Conservation (phyloP, 2,797 vertebrate genomes). For the Pangasius sanitwongsei region DNA sequence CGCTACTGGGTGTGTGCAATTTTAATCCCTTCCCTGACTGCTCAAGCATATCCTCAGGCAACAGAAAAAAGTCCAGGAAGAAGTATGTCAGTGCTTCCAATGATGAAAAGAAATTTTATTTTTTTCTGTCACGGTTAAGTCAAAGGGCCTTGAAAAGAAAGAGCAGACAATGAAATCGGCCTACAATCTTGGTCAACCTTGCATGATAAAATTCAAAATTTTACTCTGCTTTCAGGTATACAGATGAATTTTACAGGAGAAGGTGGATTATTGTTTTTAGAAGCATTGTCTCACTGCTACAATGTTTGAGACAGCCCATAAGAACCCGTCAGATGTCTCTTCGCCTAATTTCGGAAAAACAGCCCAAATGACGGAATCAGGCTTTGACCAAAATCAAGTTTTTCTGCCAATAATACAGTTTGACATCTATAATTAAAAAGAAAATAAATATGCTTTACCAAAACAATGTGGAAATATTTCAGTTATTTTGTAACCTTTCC, state of each 20-base stretch:
- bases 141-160: background rate
- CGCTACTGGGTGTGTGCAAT: background rate
- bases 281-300: background rate
- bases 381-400: background rate
- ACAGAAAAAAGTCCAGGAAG: background rate
- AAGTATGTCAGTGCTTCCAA: background rate
- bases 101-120: background rate
- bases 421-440: background rate
- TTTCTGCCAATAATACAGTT: background rate
- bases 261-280: background rate
- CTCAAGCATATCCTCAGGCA: background rate
- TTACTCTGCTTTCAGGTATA: background rate
- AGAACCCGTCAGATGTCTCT: background rate
- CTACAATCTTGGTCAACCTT: background rate
- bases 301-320: background rate
- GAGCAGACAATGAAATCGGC: background rate
- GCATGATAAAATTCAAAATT: background rate
- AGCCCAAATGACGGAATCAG: background rate
- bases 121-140: background rate
- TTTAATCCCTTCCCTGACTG: background rate
- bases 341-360: background rate
- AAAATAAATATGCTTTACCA: background rate
- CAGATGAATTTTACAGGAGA: background rate
- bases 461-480: background rate
- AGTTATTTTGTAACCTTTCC: background rate